Evolutionary conservation across 2,113 vertebrate species (phyloP), one percentile per base, ranked within the genome.

Genomic region (Chionodraco myersi): DNA sequence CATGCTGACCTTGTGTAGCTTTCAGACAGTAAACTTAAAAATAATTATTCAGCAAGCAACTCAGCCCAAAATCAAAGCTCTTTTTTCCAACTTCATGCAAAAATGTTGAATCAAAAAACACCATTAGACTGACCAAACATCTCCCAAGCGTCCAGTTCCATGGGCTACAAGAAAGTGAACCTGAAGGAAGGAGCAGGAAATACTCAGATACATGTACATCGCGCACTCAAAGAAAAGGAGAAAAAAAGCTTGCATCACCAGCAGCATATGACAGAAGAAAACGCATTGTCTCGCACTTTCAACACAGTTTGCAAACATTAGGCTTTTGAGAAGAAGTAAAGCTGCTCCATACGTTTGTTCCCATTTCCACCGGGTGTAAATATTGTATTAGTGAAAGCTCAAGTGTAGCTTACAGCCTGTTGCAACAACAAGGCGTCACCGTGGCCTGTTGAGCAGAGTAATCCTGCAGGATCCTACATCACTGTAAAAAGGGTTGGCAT

Each of bases 71-170:
- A 18, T 3, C 11, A 52, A 16, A 71, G 12, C 51, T 23, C 18
- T 13, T 49, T 18, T 56, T 72, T 10, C 18, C 8, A 45, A 60
- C 18, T 64, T 47, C 75, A 87, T 86, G 83, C 78, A 76, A 49
- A 79, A 11, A 15, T 26, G 60, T 34, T 8, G 11, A 45, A n/a
- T 0, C 3, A 15, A 2, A 48, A 16, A n/a, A 2, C 6, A 18
- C 18, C 70, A 57, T 47, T 3, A 15, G 75, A 90, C 89, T 91
- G 89, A 92, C 92, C 91, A 70, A 90, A 82, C 79, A 80, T 86
- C 71, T 89, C 80, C 85, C 86, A 84, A 58, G 58, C 61, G 57
- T 90, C 79, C 73, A 26, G 76, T 74, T 91, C 90, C 88, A 91
- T 93, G 69, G 66, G 75, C 75, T 65, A 69, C 86, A 69, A 75